Evolutionary conservation across 2,888 invertebrate genomes (phyloP), one percentile per base, ranked within the genome.

Genomic region (Acanthosepion lycidas): DNA sequence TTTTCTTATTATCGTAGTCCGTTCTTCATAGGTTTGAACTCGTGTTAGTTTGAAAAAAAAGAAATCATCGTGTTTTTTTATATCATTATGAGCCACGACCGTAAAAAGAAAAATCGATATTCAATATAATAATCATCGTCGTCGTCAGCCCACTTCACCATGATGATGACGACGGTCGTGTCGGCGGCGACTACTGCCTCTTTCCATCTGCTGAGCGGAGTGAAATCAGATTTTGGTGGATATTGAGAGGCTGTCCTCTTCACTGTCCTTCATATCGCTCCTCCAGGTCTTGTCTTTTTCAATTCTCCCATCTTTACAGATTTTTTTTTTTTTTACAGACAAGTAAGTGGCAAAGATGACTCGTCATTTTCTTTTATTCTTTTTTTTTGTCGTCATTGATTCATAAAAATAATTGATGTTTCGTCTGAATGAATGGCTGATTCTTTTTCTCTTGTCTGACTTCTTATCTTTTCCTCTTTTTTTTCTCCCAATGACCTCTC

Each of bases 281-380:
- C 78, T 33, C 12, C 78, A n/a, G n/a, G 78, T 78, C 78, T 78
- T 59, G 59, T 59, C 59, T 23, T 23, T 59, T 78, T n/a, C 78
- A 15, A 78, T 78, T 78, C 78, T 28, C n/a, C 6, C 59, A 20
- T 59, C 59, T 59, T 23, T n/a, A n/a, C 28, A 78, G 28, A 78
- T 78, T n/a, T 3, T 42, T 42, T 33, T 33, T 33, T 33, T 42
- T 78, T 78, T 33, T 33, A 78, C n/a, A 78, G 8, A 78, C 78
- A 78, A 78, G 78, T 78, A 78, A 78, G 78, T 78, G 78, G 78
- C 33, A n/a, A 33, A 78, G 78, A 78, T n/a, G n/a, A 78, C n/a
- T 78, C 59, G 59, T 59, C 78, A 78, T 78, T n/a, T 78, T 78
- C 33, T 78, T 0, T 15, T 12, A 18, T 28, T n/a, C n/a, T n/a